Conservation (phyloP, 2,888 invertebrate genomes). For the Drosophila mettleri region DNA sequence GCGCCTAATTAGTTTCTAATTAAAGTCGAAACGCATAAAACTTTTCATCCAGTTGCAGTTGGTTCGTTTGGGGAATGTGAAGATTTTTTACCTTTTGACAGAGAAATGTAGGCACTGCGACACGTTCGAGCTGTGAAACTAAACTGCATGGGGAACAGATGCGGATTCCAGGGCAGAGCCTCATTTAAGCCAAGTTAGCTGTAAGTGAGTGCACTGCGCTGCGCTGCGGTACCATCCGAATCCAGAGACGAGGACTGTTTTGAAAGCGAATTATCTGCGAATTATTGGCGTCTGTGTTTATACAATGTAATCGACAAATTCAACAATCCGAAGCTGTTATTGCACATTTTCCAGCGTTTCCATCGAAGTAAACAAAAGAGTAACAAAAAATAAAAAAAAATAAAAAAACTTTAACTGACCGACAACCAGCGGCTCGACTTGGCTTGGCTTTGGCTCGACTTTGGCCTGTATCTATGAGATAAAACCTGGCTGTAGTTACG, state of each 20-base stretch:
- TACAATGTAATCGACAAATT: constrained; percentile 69
- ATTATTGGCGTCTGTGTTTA: constrained; percentile 73
- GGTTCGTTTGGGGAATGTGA: too few relatives aligned
- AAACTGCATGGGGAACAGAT: constrained; percentile 32
- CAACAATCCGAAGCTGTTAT: constrained; percentile 65
- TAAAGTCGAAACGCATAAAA: constrained; percentile 61
- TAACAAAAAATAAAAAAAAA: constrained; percentile 18
- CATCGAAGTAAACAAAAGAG: constrained; percentile 54
- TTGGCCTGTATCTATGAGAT: constrained; percentile 30
- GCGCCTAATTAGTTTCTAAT: constrained; percentile 74
- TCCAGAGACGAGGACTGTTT: constrained; percentile 60
- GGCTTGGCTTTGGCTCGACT: too few relatives aligned
- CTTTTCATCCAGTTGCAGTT: constrained; percentile 11
- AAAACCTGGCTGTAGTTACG: background rate
- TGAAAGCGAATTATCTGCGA: constrained; percentile 15
- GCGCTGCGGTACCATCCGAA: constrained; percentile 40
- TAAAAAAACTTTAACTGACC: constrained; percentile 14
- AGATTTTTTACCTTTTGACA: background rate
- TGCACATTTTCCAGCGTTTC: constrained; percentile 58
- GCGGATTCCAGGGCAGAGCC: constrained; percentile 6
- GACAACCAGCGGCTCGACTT: background rate
- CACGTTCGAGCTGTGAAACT: constrained; percentile 38
- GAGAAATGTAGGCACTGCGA: constrained; percentile 17
- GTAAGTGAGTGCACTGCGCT: constrained; percentile 16
- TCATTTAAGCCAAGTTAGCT: constrained; percentile 14